Evolutionary conservation across 2,113 vertebrate genomes (phyloP).

Genomic region (Nycticebus coucang): DNA sequence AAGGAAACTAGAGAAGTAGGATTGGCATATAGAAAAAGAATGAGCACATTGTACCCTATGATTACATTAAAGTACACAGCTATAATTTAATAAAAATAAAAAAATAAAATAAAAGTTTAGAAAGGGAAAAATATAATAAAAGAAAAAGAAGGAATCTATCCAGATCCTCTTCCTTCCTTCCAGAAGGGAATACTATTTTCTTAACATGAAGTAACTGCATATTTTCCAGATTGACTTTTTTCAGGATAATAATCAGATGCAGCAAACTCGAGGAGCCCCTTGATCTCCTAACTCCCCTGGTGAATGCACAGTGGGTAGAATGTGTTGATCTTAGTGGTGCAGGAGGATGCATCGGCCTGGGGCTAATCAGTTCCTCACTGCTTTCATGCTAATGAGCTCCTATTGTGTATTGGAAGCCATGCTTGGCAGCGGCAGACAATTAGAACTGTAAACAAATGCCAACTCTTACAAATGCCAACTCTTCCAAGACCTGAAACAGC

Average conservation of each 20-base stretch:
- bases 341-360: background rate
- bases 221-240: conserved; percentile 39
- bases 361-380: background rate
- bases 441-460: background rate
- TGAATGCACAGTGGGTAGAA: background rate
- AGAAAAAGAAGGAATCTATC: background rate
- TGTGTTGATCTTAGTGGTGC: background rate
- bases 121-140: too few relatives aligned
- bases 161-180: background rate
- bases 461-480: background rate
- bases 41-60: too few relatives aligned
- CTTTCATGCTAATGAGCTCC: background rate
- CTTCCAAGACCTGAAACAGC: background rate
- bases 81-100: too few relatives aligned
- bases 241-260: background rate
- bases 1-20: background rate
- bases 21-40: background rate
- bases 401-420: background rate
- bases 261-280: background rate
- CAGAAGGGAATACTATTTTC: background rate
- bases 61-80: too few relatives aligned
- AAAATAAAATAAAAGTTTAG: too few relatives aligned
- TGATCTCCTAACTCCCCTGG: background rate
- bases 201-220: background rate
- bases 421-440: background rate